These are phyloP conservation scores for Thecophora atra DNA, from an alignment of 2,888 invertebrate genomes.

Conservation along the genomic window DNA sequence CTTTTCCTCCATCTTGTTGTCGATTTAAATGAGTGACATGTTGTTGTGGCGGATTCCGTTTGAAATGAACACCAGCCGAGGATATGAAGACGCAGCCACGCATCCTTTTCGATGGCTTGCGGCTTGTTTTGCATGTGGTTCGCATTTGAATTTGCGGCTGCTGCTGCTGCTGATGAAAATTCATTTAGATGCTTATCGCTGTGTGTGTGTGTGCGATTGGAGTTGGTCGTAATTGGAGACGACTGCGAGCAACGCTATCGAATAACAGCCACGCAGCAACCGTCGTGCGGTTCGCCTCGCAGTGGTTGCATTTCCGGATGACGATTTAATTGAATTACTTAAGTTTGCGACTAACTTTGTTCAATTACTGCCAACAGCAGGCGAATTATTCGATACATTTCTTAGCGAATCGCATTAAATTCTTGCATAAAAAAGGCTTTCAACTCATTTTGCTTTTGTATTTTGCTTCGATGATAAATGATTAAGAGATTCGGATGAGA, in stretches of 20 bases:
- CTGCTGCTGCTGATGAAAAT: conserved; percentile 31
- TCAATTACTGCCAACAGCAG: background rate
- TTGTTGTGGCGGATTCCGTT: conserved; percentile 25
- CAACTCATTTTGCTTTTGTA: no score
- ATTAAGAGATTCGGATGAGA: no score
- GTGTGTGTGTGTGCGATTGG: conserved; percentile 24
- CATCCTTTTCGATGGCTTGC: conserved; percentile 33
- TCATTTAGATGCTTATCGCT: conserved; percentile 39
- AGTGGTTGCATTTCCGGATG: conserved; percentile 14
- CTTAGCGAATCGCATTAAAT: no score
- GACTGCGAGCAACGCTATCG: conserved; percentile 39
- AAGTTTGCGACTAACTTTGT: background rate
- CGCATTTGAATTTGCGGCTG: conserved; percentile 3
- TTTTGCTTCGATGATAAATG: no score
- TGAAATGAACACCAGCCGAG: conserved; percentile 11
- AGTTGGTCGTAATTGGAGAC: conserved; percentile 43
- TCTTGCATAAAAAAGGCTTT: no score
- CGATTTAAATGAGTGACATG: conserved; percentile 41
- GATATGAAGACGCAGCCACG: conserved; percentile 2
- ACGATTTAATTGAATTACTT: conserved; percentile 22
- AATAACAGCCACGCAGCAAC: background rate
- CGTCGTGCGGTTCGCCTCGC: background rate
- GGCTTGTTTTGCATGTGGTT: conserved; percentile 13
- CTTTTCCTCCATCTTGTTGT: conserved; percentile 34
- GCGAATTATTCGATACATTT: background rate